These are phyloP conservation scores for Staurois parvus DNA, from an alignment of 2,797 vertebrate genomes.

Conservation along the genomic window DNA sequence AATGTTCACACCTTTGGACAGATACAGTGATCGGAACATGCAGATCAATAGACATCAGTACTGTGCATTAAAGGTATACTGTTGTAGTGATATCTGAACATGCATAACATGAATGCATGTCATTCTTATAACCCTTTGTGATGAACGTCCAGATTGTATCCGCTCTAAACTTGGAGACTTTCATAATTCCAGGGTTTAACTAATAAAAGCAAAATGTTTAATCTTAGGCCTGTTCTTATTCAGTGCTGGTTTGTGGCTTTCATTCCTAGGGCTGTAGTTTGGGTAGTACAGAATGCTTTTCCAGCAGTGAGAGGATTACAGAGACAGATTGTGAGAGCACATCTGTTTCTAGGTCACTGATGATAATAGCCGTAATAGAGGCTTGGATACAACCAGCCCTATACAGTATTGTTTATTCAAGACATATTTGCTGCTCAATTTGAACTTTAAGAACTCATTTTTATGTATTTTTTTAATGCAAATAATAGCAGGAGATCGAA, in stretches of 20 bases:
- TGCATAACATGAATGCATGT: background rate
- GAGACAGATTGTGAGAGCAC: background rate
- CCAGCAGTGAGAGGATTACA: conserved; percentile 9
- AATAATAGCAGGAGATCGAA: too few relatives aligned
- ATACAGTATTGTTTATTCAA: background rate
- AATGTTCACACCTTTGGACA: conserved; percentile 98
- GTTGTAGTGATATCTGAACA: background rate
- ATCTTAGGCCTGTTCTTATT: too few relatives aligned
- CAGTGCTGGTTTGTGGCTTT: background rate
- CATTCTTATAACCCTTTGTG: background rate
- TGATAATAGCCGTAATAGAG: conserved; percentile 5
- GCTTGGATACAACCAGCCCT: background rate
- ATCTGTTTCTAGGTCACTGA: conserved; percentile 38
- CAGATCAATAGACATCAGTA: conserved; percentile 98
- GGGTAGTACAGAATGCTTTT: background rate
- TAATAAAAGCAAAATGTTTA: background rate
- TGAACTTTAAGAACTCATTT: background rate
- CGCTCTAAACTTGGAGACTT: background rate
- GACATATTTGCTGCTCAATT: conserved; percentile 10
- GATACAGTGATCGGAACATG: conserved; percentile 98
- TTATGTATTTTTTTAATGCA: too few relatives aligned
- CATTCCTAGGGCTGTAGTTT: background rate
- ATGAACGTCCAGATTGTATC: background rate
- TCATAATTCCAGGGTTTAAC: background rate
- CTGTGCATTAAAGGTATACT: conserved; percentile 92